Percentiles rank a stretch among this genome's conserved stretches.
Conservation (phyloP, 1,140 invertebrate genomes). For the Drosophila paulistorum region DNA sequence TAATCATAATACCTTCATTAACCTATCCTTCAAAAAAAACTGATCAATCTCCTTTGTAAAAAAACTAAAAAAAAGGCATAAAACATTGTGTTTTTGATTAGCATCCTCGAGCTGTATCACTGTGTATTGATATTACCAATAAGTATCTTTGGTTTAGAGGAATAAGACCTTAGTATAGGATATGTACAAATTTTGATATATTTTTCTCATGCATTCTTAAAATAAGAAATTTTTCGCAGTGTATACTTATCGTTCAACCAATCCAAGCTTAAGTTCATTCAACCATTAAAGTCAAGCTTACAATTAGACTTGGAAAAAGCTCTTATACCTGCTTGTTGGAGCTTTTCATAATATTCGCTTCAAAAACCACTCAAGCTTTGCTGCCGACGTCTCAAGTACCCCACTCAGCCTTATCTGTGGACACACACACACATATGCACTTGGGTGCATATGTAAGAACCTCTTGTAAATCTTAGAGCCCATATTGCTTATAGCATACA, state of each 20-base stretch:
- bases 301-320: conserved; percentile 31
- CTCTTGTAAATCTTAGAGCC: conserved; percentile 32
- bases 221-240: neutral
- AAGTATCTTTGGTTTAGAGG: too few relatives aligned
- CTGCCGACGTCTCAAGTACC: conserved; percentile 60
- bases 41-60: too few relatives aligned
- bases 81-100: too few relatives aligned
- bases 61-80: too few relatives aligned
- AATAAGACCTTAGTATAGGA: too few relatives aligned
- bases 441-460: conserved; percentile 23
- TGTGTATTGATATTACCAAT: too few relatives aligned
- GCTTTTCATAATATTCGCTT: conserved; percentile 36
- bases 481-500: conserved; percentile 23
- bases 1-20: too few relatives aligned
- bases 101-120: too few relatives aligned
- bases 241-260: conserved; percentile 2
- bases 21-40: too few relatives aligned
- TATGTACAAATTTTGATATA: too few relatives aligned
- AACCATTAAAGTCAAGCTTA: conserved; percentile 54
- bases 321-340: conserved; percentile 39
- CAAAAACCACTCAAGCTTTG: conserved; percentile 53
- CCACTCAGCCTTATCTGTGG: conserved; percentile 45
- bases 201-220: too few relatives aligned
- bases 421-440: conserved; percentile 22
- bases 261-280: conserved; percentile 56